Base-by-base conservation (phyloP, 2,113 vertebrate genomes). In the Poeciliopsis turrubarensis region DNA sequence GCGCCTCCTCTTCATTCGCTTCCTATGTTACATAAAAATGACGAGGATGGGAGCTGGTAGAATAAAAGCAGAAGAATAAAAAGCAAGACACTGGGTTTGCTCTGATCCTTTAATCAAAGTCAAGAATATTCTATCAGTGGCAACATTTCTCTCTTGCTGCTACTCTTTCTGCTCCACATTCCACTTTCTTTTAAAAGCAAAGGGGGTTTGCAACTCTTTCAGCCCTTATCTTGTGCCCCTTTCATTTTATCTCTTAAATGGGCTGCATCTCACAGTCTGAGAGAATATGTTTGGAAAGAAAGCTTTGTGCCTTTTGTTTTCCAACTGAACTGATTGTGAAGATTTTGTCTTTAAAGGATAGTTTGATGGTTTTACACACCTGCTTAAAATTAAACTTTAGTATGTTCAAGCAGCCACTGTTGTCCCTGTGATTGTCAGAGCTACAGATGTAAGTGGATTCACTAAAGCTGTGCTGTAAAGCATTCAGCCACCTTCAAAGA, bases 41-140 rank as follows among this genome's bases (percentile, higher is more conserved):
- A 34, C 22, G 65, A 79, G 61, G 51, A 67, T 13, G 27, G 68
- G 63, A 44, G 31, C 37, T 79, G 39, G 37, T 32, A 12, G 44
- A 65, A 78, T 61, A 69, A 79, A 81, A 61, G 57, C 41, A 41
- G 31, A 64, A 71, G 51, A 75, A 71, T 22, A 70, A 82, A 73
- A 70, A 73, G 25, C 27, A 75, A 39, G 76, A 72, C 19, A 14
- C 31, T 47, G 37, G 11, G 74, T 47, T 37, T 47, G 65, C 79
- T 84, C 65, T 84, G 77, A 75, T 87, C 65, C 2, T 83, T 83
- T 88, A 87, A 91, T 92, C 87, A 85, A 82, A 86, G 73, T 71
- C 26, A 8, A 60, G 74, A 85, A 77, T 85, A 85, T 91, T 89
- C 72, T 64, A 72, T 90, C 80, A 75, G 62, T 66, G 44, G 68